Conservation (phyloP, 35 echinoderm and acorn worm genomes). For the Holothuria glaberrima region DNA sequence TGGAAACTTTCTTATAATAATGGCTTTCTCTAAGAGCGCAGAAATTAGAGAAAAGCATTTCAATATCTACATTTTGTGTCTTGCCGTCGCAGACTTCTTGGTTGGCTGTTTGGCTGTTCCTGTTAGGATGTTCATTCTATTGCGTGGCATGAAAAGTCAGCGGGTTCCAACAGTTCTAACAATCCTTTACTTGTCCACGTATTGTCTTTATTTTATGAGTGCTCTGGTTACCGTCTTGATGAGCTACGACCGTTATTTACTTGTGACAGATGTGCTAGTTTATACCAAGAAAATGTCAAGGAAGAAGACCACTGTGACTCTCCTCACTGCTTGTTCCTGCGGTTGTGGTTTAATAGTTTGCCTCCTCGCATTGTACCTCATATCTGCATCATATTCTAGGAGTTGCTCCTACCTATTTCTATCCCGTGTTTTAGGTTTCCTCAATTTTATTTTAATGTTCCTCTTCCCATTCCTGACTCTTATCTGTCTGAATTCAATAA, state of each 20-base stretch:
- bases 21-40: not conserved
- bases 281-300: not conserved
- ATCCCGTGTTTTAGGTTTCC: not conserved
- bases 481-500: too few relatives aligned
- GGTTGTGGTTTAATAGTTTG: not conserved
- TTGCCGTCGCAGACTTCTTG: not conserved
- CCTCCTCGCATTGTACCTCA: not conserved
- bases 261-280: not conserved
- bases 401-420: not conserved
- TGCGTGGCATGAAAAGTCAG: not conserved
- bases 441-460: not conserved
- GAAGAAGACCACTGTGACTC: not conserved
- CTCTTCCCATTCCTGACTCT: not conserved
- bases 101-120: not conserved
- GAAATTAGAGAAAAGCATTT: conserved; percentile 18
- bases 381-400: not conserved
- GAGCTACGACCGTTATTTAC: conserved; percentile 19
- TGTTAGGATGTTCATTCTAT: not conserved
- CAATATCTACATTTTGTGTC: not conserved
- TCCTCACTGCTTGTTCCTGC: not conserved
- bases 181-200: too few relatives aligned
- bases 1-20: not conserved
- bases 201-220: not conserved
- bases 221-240: not conserved
- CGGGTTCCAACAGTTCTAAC: not conserved